Conservation (phyloP, 2,888 invertebrate species). For the Thymelicus lineola region DNA sequence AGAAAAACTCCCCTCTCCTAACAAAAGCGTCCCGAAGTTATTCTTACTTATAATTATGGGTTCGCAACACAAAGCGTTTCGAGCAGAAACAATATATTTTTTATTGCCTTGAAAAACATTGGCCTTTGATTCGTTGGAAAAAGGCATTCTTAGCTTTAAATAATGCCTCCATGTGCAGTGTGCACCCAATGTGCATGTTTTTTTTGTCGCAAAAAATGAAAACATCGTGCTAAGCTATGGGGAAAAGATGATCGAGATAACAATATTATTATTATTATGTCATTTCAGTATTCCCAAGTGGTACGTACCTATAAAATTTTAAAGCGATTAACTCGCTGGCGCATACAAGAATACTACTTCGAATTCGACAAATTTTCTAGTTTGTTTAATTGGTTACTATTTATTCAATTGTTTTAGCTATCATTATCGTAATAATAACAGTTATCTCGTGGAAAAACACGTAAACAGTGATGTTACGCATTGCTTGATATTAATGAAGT, state of each 20-base stretch:
- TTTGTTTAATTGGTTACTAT: no score
- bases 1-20: constrained; percentile 76
- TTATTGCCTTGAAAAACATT: constrained; percentile 63
- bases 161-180: constrained; percentile 57
- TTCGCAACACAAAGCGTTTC: constrained; percentile 68
- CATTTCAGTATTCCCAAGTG: constrained; percentile 2
- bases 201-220: constrained; percentile 74
- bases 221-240: constrained; percentile 61
- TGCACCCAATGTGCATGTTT: constrained; percentile 61
- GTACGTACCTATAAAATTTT: neutral
- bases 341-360: no score
- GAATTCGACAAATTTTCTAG: no score
- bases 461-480: neutral
- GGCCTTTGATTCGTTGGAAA: constrained; percentile 67
- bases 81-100: constrained; percentile 70
- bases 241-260: constrained; percentile 44
- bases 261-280: neutral
- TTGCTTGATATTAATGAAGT: neutral
- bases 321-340: no score
- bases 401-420: no score
- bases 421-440: no score
- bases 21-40: constrained; percentile 81
- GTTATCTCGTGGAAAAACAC: neutral
- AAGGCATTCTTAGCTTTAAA: constrained; percentile 63
- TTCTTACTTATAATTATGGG: constrained; percentile 80